Evolutionary conservation across 1,140 invertebrate species (phyloP), one percentile per base, ranked within the genome.

Genomic region (Telenomus remus): DNA sequence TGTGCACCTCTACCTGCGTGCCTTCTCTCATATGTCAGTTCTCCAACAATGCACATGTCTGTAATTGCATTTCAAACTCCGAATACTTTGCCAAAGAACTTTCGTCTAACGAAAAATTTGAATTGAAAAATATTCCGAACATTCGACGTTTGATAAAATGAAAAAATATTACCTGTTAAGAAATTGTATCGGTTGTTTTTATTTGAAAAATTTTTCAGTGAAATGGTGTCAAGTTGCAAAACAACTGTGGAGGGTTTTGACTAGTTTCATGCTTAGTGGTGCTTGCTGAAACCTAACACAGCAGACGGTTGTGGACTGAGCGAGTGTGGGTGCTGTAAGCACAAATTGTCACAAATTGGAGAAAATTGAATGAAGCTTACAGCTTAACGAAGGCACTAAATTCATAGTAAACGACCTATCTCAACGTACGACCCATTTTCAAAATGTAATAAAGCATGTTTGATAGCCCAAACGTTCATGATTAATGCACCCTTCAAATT

Each of bases 291-390:
- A 70, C 60, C 39, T 59, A 75, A 34, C 33, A 57, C 33, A 61
- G 60, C 55, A 53, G 61, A 65, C 35, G 49, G 42, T 47, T 44
- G 27, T 37, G 61, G 73, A 48, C 49, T 72, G 55, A 50, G 43
- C 57, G 64, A 50, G 42, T 47, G 79, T 81, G 78, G 71, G 78
- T 80, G 81, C 80, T 84, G 82, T 86, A 83, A 84, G 82, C 84
- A 86, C 84, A 86, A 87, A 85, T 87, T 85, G 84, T 82, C 85
- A 70, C 83, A 86, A 87, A 87, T 87, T 87, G 85, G 82, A 87
- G 85, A 86, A 87, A 86, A 87, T 87, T 87, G 85, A 87, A 87
- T 86, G 83, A 86, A 86, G 85, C 85, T 87, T 84, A 81, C 78
- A 82, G 82, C 79, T 84, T 86, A 87, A 87, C 85, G 85, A 85